phyloP scores from a whole-genome alignment of 2,888 invertebrate species.

The Malacosoma neustria region DNA sequence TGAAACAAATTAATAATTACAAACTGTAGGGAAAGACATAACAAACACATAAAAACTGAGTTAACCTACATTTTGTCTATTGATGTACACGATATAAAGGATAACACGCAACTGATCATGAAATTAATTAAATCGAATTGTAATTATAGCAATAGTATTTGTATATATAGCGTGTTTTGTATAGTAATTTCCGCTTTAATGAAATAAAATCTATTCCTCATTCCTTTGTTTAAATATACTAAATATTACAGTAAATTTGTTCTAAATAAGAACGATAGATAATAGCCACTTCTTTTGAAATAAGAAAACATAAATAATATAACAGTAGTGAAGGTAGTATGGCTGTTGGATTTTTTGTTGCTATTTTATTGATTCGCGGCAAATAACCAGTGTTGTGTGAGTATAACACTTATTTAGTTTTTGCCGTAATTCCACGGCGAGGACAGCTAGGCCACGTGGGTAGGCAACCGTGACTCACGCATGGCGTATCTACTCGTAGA shows the following conservation, averaged over 20 bases:
- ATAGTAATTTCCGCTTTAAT: background rate
- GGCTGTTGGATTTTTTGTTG: no score
- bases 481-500: slow-evolving; percentile 14
- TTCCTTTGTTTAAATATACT: no score
- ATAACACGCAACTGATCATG: background rate
- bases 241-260: no score
- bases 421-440: background rate
- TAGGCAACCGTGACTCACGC: slow-evolving; percentile 43
- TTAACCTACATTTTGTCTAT: background rate
- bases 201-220: no score
- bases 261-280: no score
- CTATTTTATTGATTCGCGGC: no score
- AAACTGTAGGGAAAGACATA: no score
- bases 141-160: background rate
- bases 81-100: background rate
- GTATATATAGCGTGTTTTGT: background rate
- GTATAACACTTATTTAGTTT: slow-evolving; percentile 1
- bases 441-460: slow-evolving; percentile 30
- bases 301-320: no score
- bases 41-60: no score
- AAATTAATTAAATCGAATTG: background rate
- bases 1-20: no score
- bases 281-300: no score
- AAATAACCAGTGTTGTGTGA: slow-evolving; percentile 5
- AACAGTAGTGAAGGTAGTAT: no score